Evolutionary conservation across 2,113 vertebrate species (phyloP).

Genomic region (Anguilla rostrata): DNA sequence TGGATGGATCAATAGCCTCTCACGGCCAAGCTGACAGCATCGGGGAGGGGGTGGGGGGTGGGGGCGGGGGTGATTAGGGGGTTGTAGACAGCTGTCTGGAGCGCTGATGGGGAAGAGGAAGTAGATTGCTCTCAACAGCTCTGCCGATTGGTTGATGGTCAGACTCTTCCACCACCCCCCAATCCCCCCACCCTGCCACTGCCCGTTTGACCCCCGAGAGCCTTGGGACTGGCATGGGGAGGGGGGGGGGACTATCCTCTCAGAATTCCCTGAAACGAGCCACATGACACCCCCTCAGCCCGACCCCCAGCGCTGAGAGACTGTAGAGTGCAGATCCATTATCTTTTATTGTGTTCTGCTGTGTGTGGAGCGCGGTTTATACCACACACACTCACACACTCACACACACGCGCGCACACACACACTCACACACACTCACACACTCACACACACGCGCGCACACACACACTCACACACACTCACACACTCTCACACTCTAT

Average conservation of each 20-base stretch:
- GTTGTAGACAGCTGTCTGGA: conserved; percentile 37
- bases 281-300: conserved; percentile 5
- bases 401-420: too few relatives aligned
- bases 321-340: conserved; percentile 15
- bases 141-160: conserved; percentile 22
- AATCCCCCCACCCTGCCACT: not conserved
- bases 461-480: too few relatives aligned
- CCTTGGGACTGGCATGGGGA: not conserved
- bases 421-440: too few relatives aligned
- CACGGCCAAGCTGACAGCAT: conserved; percentile 28
- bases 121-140: conserved; percentile 36
- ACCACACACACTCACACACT: not conserved
- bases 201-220: not conserved
- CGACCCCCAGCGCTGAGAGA: not conserved
- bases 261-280: not conserved
- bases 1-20: conserved; percentile 40
- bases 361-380: not conserved
- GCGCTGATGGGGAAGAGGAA: conserved; percentile 20
- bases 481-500: too few relatives aligned
- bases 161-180: conserved; percentile 6
- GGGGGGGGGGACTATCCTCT: not conserved
- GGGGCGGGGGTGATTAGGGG: not conserved
- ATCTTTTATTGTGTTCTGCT: conserved; percentile 23
- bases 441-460: too few relatives aligned
- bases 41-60: too few relatives aligned